These are phyloP conservation scores for Pheucticus melanocephalus DNA, from an alignment of 2,113 vertebrate genomes.

Conservation along the genomic window DNA sequence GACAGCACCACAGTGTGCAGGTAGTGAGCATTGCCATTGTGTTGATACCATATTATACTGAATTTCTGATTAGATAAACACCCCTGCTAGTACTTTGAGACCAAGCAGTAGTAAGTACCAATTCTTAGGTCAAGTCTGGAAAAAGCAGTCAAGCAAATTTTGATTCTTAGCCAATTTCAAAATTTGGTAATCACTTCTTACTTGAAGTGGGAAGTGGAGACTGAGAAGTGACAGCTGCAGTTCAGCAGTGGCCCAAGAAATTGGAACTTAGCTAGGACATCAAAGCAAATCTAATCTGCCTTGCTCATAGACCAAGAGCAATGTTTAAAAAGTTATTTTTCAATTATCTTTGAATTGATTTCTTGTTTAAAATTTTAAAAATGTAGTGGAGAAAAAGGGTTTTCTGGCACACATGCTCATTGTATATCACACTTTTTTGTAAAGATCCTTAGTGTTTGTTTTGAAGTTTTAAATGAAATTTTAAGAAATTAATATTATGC, in stretches of 20 bases:
- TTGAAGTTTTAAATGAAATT: neutral
- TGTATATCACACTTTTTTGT: neutral
- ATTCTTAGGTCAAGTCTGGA: neutral
- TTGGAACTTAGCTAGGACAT: neutral
- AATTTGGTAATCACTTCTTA: neutral
- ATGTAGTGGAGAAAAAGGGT: neutral
- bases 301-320: neutral
- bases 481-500: neutral
- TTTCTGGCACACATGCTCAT: rapidly evolving
- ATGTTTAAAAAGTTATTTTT: neutral
- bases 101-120: neutral
- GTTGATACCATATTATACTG: neutral
- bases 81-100: neutral
- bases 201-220: neutral
- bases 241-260: neutral
- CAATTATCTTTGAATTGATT: neutral
- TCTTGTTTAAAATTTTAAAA: neutral
- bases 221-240: neutral
- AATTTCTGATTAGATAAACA: neutral
- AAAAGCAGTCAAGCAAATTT: neutral
- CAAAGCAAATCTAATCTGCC: neutral
- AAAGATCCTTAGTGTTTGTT: neutral
- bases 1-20: neutral
- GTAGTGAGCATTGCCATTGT: neutral
- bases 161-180: neutral